These are phyloP conservation scores for Oreortyx pictus DNA, from an alignment of 2,797 vertebrate species.

Conservation along the genomic window DNA sequence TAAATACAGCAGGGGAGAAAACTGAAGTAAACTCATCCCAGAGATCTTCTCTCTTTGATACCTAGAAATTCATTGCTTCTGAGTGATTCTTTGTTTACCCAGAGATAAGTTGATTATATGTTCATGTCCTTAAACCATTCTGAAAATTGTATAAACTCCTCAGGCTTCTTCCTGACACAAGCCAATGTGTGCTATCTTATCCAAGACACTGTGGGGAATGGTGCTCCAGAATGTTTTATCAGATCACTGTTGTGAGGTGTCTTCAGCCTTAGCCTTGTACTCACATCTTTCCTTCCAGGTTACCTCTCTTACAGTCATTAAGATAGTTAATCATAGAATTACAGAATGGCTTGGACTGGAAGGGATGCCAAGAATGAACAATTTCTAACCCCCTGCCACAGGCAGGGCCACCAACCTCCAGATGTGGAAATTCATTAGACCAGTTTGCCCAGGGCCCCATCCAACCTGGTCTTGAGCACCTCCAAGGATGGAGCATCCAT, in stretches of 20 bases:
- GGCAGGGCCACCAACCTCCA: no score
- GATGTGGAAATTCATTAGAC: no score
- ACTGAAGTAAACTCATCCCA: not conserved
- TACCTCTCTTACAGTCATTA: not conserved
- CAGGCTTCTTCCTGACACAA: not conserved
- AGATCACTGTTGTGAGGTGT: not conserved
- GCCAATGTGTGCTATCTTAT: fast-evolving
- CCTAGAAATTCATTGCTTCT: not conserved
- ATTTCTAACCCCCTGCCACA: no score
- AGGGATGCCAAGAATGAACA: no score
- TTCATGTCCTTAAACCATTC: not conserved
- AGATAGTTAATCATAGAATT: not conserved
- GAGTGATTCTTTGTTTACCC: not conserved
- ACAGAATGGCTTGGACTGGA: no score
- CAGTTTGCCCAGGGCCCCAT: no score
- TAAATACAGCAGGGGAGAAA: not conserved
- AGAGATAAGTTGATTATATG: not conserved
- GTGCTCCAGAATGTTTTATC: not conserved
- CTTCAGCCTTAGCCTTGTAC: not conserved
- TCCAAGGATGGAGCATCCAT: no score
- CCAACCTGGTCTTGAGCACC: no score
- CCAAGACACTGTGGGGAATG: not conserved
- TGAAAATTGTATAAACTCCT: not conserved
- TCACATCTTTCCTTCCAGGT: not conserved
- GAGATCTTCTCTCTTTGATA: not conserved